Conservation (phyloP, 2,888 invertebrate genomes). For the Apotomis betuletana region DNA sequence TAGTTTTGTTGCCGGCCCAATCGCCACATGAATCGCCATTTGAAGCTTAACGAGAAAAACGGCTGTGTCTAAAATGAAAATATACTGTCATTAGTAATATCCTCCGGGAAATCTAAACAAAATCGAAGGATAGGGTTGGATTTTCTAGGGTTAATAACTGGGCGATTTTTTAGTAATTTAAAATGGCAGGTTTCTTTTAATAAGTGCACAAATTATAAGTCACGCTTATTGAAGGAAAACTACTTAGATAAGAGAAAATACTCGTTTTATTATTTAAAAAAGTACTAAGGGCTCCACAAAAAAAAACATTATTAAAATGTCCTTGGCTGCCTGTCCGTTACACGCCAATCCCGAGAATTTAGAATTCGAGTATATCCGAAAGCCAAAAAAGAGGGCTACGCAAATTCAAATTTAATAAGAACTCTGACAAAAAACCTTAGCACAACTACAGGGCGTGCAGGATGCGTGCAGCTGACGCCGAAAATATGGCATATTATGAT, state of each 20-base stretch:
- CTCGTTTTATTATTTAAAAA: too few relatives aligned
- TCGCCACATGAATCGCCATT: conserved; percentile 43
- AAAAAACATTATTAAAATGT: not conserved
- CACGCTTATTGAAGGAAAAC: too few relatives aligned
- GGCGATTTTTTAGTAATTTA: too few relatives aligned
- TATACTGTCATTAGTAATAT: not conserved
- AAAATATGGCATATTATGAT: conserved; percentile 80
- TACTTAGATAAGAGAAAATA: too few relatives aligned
- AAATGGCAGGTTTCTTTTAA: too few relatives aligned
- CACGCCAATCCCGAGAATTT: conserved; percentile 44
- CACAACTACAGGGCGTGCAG: conserved; percentile 60
- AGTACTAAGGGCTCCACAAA: too few relatives aligned
- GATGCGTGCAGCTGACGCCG: conserved; percentile 80
- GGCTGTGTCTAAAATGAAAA: not conserved
- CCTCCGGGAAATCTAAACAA: not conserved
- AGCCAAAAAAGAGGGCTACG: conserved; percentile 40
- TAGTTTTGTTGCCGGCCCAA: conserved; percentile 53
- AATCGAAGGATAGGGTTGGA: too few relatives aligned
- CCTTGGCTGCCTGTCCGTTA: not conserved
- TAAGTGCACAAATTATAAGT: too few relatives aligned
- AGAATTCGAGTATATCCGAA: conserved; percentile 22
- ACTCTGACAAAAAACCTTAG: conserved; percentile 57
- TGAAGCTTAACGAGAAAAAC: conserved; percentile 53
- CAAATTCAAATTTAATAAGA: conserved; percentile 58
- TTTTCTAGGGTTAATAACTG: too few relatives aligned